Evolutionary conservation across 2,113 vertebrate genomes (phyloP), one percentile per base, ranked within the genome.

Genomic region (Cephalopterus ornatus): DNA sequence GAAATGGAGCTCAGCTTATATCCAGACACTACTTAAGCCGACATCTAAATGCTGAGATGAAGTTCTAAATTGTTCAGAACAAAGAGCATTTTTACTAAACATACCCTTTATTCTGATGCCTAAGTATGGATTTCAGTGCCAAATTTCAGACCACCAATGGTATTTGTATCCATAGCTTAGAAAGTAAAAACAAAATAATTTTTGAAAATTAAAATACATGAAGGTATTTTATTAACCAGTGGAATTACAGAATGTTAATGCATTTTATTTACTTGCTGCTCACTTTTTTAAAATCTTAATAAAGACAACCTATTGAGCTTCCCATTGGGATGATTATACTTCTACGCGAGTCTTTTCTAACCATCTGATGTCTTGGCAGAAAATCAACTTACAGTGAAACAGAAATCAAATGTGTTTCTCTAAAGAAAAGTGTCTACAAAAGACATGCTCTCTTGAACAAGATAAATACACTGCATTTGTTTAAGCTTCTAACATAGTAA

Each of bases 281-380:
- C 73, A 89, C 52, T 49, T 93, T 94, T 56, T 53, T 9, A n/a
- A 61, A 92, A 84, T 50, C 22, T 87, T 95, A 70, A 88, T 91
- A 80, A 92, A 84, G 87, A 75, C 52, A 89, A 95, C 42, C 61
- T 70, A 89, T 47, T 95, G 62, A 89, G 68, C n/a, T 89, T 97
- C 55, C 50, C 58, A 78, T 76, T 89, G 59, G 93, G 80, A 92
- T 95, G 72, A 95, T 87, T 95, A 83, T 32, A 90, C 55, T 79
- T 74, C 10, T 62, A 85, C 68, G n/a, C 56, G 59, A 26, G 17
- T 46, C 66, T 94, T 96, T 96, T 97, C 89, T 92, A 97, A 85
- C 67, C 37, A 46, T 85, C 86, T 92, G 87, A 97, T 77, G 46
- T 67, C 67, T 85, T 96, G 89, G 95, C 87, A 93, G 65, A 37